A percentile compares a stretch with the other conserved stretches of the same genome.
Conservation (phyloP, 2,797 vertebrate species). For the Sparus aurata region DNA sequence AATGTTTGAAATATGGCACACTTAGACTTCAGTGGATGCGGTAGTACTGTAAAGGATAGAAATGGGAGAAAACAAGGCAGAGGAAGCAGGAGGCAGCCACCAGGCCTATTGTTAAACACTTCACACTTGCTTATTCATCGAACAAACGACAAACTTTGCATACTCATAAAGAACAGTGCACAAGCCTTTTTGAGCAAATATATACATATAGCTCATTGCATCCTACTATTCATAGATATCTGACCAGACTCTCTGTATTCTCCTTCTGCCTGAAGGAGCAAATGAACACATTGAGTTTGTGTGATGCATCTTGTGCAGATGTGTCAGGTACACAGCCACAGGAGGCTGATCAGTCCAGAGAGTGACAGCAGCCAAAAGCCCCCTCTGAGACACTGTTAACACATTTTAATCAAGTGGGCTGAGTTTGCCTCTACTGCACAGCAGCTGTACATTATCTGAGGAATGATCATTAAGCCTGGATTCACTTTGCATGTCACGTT, state of each 20-base stretch:
- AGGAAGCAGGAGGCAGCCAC: conserved; percentile 27
- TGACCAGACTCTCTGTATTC: neutral
- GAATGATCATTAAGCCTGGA: neutral
- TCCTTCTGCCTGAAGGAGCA: neutral
- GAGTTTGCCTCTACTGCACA: neutral
- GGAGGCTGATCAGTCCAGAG: neutral
- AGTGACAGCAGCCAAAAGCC: neutral
- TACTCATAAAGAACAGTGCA: conserved; percentile 13
- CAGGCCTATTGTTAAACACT: conserved; percentile 26
- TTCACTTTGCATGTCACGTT: neutral
- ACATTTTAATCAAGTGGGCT: neutral
- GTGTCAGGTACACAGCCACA: neutral
- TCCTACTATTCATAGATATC: neutral
- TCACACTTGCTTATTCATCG: conserved; percentile 32
- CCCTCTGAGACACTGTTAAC: neutral
- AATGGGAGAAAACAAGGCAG: conserved; percentile 20
- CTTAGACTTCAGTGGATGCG: conserved; percentile 24
- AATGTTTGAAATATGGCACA: conserved; percentile 57
- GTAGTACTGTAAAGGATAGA: conserved; percentile 30
- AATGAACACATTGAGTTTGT: neutral
- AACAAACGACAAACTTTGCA: conserved; percentile 30
- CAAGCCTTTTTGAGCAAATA: conserved; percentile 11
- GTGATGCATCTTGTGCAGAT: neutral
- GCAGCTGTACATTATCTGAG: neutral
- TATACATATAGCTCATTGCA: neutral